Conservation (phyloP, 2,797 vertebrate genomes). For the Spinibarbus caldwelli region DNA sequence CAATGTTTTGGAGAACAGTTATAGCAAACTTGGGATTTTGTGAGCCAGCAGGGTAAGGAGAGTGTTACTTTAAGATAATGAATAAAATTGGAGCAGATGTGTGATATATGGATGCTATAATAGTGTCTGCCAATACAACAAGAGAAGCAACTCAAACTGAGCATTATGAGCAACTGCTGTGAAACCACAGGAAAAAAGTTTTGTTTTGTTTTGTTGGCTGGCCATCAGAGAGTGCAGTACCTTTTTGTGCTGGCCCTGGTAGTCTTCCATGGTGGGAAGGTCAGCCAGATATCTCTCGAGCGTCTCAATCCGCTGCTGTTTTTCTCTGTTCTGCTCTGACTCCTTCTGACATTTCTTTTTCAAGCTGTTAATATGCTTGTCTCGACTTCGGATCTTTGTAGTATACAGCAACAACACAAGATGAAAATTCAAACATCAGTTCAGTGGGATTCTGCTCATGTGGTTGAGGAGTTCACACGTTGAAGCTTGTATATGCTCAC, state of each 20-base stretch:
- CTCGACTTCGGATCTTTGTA: slow-evolving; percentile 89
- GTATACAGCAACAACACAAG: not conserved
- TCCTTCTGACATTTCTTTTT: slow-evolving; percentile 99
- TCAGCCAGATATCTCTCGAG: slow-evolving; percentile 95
- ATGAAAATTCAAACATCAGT: not conserved
- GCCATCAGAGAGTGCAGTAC: slow-evolving; percentile 68
- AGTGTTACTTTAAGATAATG: not conserved
- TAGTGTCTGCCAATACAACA: slow-evolving; percentile 6
- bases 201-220: not conserved
- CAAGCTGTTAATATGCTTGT: slow-evolving; percentile 95
- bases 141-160: not conserved
- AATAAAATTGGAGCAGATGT: not conserved
- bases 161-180: not conserved
- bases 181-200: not conserved
- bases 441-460: not conserved
- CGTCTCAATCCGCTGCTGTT: slow-evolving; percentile 95
- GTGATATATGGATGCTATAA: slow-evolving; percentile 13
- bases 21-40: not conserved
- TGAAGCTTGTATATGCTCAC: slow-evolving; percentile 68
- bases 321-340: slow-evolving; percentile 90
- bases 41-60: not conserved
- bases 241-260: slow-evolving; percentile 91
- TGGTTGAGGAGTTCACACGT: not conserved
- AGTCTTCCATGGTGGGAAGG: slow-evolving; percentile 92
- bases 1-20: not conserved